Evolutionary conservation across 2,797 vertebrate genomes (phyloP), one percentile per base, ranked within the genome.

Genomic region (Eulemur rubriventer): DNA sequence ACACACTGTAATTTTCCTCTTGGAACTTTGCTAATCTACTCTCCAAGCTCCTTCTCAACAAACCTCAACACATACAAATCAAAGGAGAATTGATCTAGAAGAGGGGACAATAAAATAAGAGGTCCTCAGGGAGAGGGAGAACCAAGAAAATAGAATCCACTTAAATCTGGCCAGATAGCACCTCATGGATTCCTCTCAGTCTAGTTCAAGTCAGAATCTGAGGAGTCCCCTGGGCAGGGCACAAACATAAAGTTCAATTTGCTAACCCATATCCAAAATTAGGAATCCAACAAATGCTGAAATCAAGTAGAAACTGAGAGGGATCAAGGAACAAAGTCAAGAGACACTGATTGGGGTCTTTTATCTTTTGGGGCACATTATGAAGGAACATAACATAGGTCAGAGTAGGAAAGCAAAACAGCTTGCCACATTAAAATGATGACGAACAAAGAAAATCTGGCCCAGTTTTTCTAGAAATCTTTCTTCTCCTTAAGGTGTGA

Each of bases 101-200:
- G 79, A 89, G 84, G 41, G 76, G 82, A 82, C 72, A 91, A 87
- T 80, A 91, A 96, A 89, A 63, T 63, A 80, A 86, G 48, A 96
- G 38, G 89, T 95, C 91, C 82, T 96, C 72, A 89, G 57, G 65
- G 89, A 88, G 65, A 97, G 46, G 69, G 82, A 96, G 57, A 96
- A 94, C 82, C 93, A 97, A 95, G 63, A 67, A 96, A 94, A 96
- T 1, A 96, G 94, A 96, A 97, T 83, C 95, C 89, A 96, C 86
- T 72, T 94, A 94, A 84, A 48, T 97, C 96, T 97, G 97, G 96
- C 95, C 95, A 97, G 87, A 93, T 97, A 98, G 97, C 98, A 97
- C 98, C 97, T 97, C 86, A 95, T 91, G 86, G 86, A 97, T 97
- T 97, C 95, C 94, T 97, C 95, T 97, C 93, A 95, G 67, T 95